Percentiles rank a stretch among this genome's conserved stretches.
Evolutionary conservation across 2,888 invertebrate species (phyloP).

Genomic region (Cartodere bifasciata): DNA sequence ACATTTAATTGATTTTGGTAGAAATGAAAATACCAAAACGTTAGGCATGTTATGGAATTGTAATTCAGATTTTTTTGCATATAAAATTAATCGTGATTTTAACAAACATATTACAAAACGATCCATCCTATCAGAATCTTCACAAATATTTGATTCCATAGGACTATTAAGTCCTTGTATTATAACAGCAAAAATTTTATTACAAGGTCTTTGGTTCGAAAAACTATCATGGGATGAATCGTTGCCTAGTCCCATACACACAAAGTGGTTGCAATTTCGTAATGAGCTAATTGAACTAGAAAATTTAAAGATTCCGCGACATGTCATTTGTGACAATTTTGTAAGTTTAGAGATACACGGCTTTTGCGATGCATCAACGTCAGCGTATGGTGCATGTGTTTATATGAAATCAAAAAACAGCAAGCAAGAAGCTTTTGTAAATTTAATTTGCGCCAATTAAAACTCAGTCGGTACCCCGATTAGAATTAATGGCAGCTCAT

Average conservation of each 20-base stretch:
- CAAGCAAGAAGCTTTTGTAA: slow-evolving; percentile 12
- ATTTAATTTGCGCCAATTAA: slow-evolving; percentile 17
- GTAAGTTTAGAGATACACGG: slow-evolving; percentile 16
- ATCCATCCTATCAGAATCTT: slow-evolving; percentile 12
- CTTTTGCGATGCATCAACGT: slow-evolving; percentile 17
- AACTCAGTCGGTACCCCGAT: slow-evolving; percentile 13
- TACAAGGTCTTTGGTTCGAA: slow-evolving; percentile 16
- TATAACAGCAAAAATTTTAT: slow-evolving; percentile 15
- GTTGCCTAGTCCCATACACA: slow-evolving; percentile 9
- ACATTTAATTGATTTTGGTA: too few species aligned
- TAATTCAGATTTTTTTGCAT: slow-evolving; percentile 2
- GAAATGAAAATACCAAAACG: slow-evolving; percentile 4
- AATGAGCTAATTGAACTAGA: slow-evolving; percentile 7
- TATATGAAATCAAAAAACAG: slow-evolving; percentile 11
- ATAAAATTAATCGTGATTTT: background rate
- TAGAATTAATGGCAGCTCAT: slow-evolving; percentile 16
- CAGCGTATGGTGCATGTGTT: slow-evolving; percentile 16
- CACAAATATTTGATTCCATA: slow-evolving; percentile 18
- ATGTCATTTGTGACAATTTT: slow-evolving; percentile 4
- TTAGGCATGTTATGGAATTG: slow-evolving; percentile 5
- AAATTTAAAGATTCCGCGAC: slow-evolving; percentile 12
- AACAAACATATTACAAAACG: slow-evolving; percentile 11
- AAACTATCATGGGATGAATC: slow-evolving; percentile 17
- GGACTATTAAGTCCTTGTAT: slow-evolving; percentile 15
- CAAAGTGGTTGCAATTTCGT: slow-evolving; percentile 13